Evolutionary conservation across 2,797 vertebrate species (phyloP).

Genomic region (Eulemur rubriventer): DNA sequence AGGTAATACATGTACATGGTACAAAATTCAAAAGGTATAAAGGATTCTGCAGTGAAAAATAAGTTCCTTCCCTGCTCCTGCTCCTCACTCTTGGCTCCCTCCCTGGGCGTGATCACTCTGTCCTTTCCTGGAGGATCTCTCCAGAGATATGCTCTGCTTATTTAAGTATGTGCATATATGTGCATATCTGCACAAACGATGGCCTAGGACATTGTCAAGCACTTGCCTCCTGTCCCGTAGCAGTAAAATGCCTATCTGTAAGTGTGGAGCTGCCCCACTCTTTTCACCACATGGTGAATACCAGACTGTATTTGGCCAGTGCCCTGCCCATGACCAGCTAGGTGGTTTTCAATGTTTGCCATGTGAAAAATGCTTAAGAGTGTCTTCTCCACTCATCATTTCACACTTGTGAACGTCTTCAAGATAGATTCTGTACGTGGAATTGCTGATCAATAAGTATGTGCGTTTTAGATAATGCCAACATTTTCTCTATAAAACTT

Average conservation of each 20-base stretch:
- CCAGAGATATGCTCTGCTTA: neutral
- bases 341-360: neutral
- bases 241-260: neutral
- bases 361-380: neutral
- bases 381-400: neutral
- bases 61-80: neutral
- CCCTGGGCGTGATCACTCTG: neutral
- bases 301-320: neutral
- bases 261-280: rapidly evolving
- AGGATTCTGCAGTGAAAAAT: neutral
- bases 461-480: neutral
- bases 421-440: neutral
- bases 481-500: neutral
- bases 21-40: neutral
- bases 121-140: neutral
- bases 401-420: neutral
- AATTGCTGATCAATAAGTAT: rapidly evolving
- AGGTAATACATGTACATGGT: neutral
- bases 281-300: too few relatives aligned
- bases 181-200: neutral
- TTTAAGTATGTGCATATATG: neutral
- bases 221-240: neutral
- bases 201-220: rapidly evolving
- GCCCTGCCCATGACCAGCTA: too few relatives aligned
- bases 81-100: neutral